phyloP scores from a whole-genome alignment of 2,113 vertebrate genomes.

The Cromileptes altivelis region DNA sequence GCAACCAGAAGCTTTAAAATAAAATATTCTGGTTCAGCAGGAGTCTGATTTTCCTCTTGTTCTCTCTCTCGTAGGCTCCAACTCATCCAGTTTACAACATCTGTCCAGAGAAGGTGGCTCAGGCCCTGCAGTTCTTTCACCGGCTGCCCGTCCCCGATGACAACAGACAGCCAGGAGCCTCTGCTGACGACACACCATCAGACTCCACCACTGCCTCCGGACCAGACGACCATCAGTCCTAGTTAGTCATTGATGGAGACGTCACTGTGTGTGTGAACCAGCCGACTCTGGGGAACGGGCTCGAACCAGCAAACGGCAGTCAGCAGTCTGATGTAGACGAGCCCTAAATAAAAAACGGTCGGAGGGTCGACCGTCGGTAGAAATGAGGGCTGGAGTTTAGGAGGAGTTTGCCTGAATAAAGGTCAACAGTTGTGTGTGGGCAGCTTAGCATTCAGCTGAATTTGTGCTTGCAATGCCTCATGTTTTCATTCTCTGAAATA shows the following conservation, averaged over 20 bases:
- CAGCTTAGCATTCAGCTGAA: slow-evolving; percentile 24
- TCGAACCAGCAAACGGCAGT: not conserved
- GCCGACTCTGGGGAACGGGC: slow-evolving; percentile 17
- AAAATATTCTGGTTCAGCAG: not conserved
- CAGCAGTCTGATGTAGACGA: slow-evolving; percentile 4
- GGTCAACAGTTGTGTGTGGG: slow-evolving; percentile 4
- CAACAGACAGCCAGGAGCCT: not conserved
- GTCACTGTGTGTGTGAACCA: not conserved
- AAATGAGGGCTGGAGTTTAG: slow-evolving; percentile 27
- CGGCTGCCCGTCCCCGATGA: slow-evolving; percentile 86
- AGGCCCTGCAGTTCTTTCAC: slow-evolving; percentile 90
- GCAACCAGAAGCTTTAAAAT: not conserved
- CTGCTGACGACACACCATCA: not conserved
- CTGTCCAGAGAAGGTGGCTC: slow-evolving; percentile 91
- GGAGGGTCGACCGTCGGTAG: not conserved
- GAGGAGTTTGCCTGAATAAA: slow-evolving; percentile 13
- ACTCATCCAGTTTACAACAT: slow-evolving; percentile 98
- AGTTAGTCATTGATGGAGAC: slow-evolving; percentile 26
- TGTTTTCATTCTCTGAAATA: slow-evolving; percentile 59
- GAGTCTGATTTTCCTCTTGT: not conserved
- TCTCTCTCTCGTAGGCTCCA: slow-evolving; percentile 84
- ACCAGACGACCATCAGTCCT: slow-evolving; percentile 42
- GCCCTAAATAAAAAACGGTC: not conserved
- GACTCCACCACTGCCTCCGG: slow-evolving; percentile 2
- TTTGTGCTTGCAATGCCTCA: slow-evolving; percentile 46